Evolutionary conservation across 2,888 invertebrate genomes (phyloP), one percentile per base, ranked within the genome.

Genomic region (Ecliptopera silaceata): DNA sequence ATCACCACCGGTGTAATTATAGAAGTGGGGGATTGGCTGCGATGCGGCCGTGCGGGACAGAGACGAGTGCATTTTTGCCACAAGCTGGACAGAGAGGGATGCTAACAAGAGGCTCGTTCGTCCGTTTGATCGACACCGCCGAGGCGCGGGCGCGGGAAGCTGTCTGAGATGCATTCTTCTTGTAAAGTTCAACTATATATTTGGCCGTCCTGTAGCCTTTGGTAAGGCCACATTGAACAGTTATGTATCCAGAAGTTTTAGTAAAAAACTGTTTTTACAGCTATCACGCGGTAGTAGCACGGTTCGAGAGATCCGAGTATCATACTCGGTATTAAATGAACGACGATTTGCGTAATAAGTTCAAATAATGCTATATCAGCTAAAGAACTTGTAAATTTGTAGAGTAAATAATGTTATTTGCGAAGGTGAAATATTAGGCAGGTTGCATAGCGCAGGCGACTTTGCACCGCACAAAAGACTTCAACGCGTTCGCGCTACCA

Each of bases 21-120:
- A 91, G 89, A 91, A 91, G 90, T 89, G 90, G 91, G 91, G 91
- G 90, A 89, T 90, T 89, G 90, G 89, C 88, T 90, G 88, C 84
- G 89, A 84, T 88, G 89, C 85, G 83, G 86, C 81, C 69, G 79
- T 62, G 87, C 71, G 79, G 57, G 82, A 79, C 65, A 61, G 77
- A 78, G 85, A 87, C 66, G 63, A 75, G 70, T 65, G 72, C 77
- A 80, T 71, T 71, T 63, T 63, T 57, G 53, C 63, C 66, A 64
- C 47, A 74, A 56, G 88, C 70, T 78, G 44, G 82, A 89, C 70
- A 65, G 79, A 77, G 89, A 89, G 71, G 75, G 79, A 69, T 68
- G 87, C 75, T 90, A 90, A 91, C 89, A 88, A 91, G 90, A 90
- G 90, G 86, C 90, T 90, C 78, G 89, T 88, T 88, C 88, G 86